phyloP scores from a whole-genome alignment of 2,888 invertebrate species.

The Agriopis marginaria region DNA sequence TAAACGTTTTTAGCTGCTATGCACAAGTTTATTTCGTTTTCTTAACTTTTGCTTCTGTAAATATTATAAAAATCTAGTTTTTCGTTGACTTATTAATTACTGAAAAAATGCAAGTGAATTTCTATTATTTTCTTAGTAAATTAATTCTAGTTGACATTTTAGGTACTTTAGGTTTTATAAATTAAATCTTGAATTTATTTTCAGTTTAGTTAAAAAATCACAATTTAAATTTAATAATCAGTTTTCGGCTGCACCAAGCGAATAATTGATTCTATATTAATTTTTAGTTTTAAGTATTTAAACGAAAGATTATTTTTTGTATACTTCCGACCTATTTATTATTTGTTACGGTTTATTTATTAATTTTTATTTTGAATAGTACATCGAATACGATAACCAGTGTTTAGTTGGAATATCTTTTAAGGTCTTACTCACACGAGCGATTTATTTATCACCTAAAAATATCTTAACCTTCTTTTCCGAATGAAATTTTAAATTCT shows the following conservation, averaged over 20 bases:
- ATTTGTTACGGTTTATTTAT: conserved; percentile 64
- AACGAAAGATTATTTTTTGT: conserved; percentile 75
- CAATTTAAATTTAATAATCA: conserved; percentile 3
- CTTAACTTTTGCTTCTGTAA: conserved; percentile 19
- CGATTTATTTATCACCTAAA: conserved; percentile 2
- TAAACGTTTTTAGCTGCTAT: conserved; percentile 30
- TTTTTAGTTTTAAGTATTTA: conserved; percentile 74
- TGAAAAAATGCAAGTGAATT: conserved; percentile 14
- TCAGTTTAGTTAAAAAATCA: conserved; percentile 9
- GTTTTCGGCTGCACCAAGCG: conserved; percentile 41
- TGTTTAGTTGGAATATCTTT: conserved; percentile 49
- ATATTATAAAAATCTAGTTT: conserved; percentile 20
- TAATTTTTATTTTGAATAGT: conserved; percentile 49
- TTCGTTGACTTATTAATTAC: conserved; percentile 7
- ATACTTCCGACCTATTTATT: conserved; percentile 79
- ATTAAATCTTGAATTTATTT: conserved; percentile 13
- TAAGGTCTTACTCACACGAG: conserved; percentile 21
- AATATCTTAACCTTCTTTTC: too few species aligned
- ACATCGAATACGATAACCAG: conserved; percentile 62
- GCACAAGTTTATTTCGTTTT: conserved; percentile 35
- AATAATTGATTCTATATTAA: conserved; percentile 46
- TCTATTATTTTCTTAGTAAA: conserved; percentile 7
- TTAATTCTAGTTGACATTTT: conserved; percentile 7
- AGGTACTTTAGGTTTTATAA: conserved; percentile 16
- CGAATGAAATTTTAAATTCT: too few species aligned